Percentiles rank a stretch among this genome's conserved stretches.
Evolutionary conservation across 2,888 invertebrate species (phyloP).

Genomic region (Timema podura): DNA sequence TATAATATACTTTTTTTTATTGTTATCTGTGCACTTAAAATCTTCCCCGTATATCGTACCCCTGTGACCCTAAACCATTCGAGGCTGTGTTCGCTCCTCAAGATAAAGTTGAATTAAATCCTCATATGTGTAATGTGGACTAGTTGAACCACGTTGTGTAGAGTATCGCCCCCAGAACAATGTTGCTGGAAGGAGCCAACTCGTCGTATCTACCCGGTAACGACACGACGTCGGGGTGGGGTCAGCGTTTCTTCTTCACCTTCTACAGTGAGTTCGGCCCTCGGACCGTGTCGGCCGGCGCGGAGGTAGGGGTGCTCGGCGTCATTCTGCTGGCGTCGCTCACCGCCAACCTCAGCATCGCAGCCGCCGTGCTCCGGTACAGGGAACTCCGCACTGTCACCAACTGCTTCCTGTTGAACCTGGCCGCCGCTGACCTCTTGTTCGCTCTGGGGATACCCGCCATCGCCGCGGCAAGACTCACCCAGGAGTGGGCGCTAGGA

Average conservation of each 20-base stretch:
- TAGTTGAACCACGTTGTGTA: too few relatives aligned
- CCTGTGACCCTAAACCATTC: too few relatives aligned
- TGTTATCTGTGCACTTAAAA: too few relatives aligned
- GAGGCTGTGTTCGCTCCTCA: too few relatives aligned
- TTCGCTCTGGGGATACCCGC: slow-evolving; percentile 53
- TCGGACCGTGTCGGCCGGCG: slow-evolving; percentile 41
- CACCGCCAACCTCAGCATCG: slow-evolving; percentile 51
- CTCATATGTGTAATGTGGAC: too few relatives aligned
- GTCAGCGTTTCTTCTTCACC: slow-evolving; percentile 52
- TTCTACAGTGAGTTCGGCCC: slow-evolving; percentile 53
- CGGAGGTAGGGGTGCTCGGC: slow-evolving; percentile 46
- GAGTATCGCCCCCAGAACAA: too few relatives aligned
- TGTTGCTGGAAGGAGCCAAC: slow-evolving; percentile 36
- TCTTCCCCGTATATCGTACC: too few relatives aligned
- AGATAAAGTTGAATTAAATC: too few relatives aligned
- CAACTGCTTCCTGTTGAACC: slow-evolving; percentile 54
- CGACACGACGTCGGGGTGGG: slow-evolving; percentile 50
- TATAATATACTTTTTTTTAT: too few relatives aligned
- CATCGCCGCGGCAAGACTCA: slow-evolving; percentile 50
- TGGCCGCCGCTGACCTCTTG: slow-evolving; percentile 62
- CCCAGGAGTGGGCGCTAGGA: slow-evolving; percentile 51
- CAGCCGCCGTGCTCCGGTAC: slow-evolving; percentile 47
- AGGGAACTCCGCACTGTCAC: slow-evolving; percentile 54
- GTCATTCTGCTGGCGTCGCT: slow-evolving; percentile 48
- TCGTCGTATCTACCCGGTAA: slow-evolving; percentile 51